phyloP scores from a whole-genome alignment of 2,888 invertebrate genomes.

The Torymus tubicola region DNA sequence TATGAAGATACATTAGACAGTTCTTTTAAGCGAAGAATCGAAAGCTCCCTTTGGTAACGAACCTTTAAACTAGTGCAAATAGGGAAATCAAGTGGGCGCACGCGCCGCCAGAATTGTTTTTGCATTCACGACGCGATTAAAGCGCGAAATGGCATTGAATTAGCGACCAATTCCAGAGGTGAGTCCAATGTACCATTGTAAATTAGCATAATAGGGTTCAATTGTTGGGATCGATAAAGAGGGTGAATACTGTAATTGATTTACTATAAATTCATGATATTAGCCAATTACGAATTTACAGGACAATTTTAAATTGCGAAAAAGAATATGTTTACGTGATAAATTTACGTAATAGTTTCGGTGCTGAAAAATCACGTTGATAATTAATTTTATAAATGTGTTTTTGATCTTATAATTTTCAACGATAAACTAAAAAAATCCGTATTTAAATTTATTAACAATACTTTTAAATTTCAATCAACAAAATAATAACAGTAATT shows the following conservation, averaged over 20 bases:
- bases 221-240: slow-evolving; percentile 40
- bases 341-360: too few relatives aligned
- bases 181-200: slow-evolving; percentile 25
- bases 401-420: too few relatives aligned
- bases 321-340: too few relatives aligned
- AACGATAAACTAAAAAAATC: too few relatives aligned
- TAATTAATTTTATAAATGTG: too few relatives aligned
- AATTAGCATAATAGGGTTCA: slow-evolving; percentile 43
- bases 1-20: too few relatives aligned
- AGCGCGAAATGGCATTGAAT: slow-evolving; percentile 41
- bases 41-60: not conserved
- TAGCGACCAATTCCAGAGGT: slow-evolving; percentile 29
- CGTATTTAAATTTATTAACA: too few relatives aligned
- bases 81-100: slow-evolving; percentile 22
- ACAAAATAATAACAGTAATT: too few relatives aligned
- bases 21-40: too few relatives aligned
- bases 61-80: not conserved
- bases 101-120: slow-evolving; percentile 30
- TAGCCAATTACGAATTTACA: slow-evolving; percentile 10
- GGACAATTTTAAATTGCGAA: too few relatives aligned
- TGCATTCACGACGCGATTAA: slow-evolving; percentile 31
- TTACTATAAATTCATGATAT: not conserved
- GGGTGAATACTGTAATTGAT: slow-evolving; percentile 30
- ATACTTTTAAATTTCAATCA: too few relatives aligned
- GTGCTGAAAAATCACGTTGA: too few relatives aligned